Evolutionary conservation across 1,140 invertebrate species (phyloP).

Genomic region (Zaprionus capensis): DNA sequence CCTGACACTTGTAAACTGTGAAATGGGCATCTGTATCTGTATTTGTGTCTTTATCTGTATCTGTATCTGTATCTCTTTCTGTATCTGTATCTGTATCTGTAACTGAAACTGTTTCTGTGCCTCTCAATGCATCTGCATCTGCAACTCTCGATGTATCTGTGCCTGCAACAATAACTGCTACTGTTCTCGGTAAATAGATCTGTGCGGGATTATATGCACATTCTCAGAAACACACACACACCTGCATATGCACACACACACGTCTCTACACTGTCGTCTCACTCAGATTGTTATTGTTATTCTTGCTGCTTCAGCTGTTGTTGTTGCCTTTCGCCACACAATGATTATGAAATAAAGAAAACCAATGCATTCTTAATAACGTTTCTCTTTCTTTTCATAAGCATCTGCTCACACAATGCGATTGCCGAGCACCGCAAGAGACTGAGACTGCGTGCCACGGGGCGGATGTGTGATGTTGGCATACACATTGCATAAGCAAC

Average conservation of each 20-base stretch:
- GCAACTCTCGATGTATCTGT: background rate
- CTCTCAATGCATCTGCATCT: background rate
- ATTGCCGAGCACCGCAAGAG: slow-evolving; percentile 2
- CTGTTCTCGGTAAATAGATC: background rate
- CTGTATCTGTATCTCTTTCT: slow-evolving; percentile 12
- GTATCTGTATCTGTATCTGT: background rate
- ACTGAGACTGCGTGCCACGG: background rate
- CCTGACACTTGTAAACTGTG: slow-evolving; percentile 25
- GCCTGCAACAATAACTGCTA: too few species aligned
- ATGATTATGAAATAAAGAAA: slow-evolving; percentile 64
- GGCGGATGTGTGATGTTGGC: background rate
- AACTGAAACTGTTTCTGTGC: slow-evolving; percentile 1
- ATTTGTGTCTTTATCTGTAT: background rate
- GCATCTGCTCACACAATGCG: slow-evolving; percentile 22
- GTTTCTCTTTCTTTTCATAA: slow-evolving; percentile 15
- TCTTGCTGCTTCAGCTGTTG: slow-evolving; percentile 6
- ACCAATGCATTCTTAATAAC: slow-evolving; percentile 61
- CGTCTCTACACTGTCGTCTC: background rate
- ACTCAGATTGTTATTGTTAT: slow-evolving; percentile 21
- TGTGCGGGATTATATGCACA: slow-evolving; percentile 2
- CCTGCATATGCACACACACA: too few species aligned
- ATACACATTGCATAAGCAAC: background rate
- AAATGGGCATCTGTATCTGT: background rate
- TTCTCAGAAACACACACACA: background rate
- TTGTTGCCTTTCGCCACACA: slow-evolving; percentile 43